Base-by-base conservation (phyloP, 2,797 vertebrate species). In the Gymnoscopelus microlampas region DNA sequence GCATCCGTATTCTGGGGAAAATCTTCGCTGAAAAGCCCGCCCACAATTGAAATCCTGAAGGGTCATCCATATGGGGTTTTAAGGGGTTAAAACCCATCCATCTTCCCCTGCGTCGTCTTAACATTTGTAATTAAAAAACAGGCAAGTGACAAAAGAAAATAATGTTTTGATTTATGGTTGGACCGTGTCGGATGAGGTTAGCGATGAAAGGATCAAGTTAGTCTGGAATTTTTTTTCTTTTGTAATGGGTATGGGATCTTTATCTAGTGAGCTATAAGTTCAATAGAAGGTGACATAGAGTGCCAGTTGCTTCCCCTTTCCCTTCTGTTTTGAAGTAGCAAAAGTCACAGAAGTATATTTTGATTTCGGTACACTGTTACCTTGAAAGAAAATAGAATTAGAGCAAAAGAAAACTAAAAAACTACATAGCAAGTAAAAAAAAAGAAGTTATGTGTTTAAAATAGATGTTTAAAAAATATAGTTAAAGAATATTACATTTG, bases 161-260 rank as follows among this genome's bases (percentile, higher is more conserved):
- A 83, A 51, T 86, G 88, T 92, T 94, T 94, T 93, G 94, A 95
- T 95, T 94, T 90, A 86, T 90, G 92, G 56, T 92, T 95, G 26
- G 95, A 92, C 89, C 83, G 91, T 93, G n/a, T n/a, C n/a, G n/a
- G n/a, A n/a, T n/a, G n/a, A n/a, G n/a, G 93, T 87, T 89, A 75
- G 78, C 49, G 77, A 67, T 72, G 57, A 74, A 72, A 66, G 56
- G 83, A 87, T 87, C 77, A 80, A 76, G 81, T 79, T 78, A 78
- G 58, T 67, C 12, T 50, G 53, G 66, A 71, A 88, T 90, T 85
- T 70, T 81, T 71, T 56, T 55, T 19, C 19, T 35, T 77, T 69
- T 65, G 44, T 47, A 54, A 29, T 29, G 62, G 74, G 60, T 73
- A 60, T 74, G 24, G 64, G 70, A 60, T 63, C 73, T 80, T 68